Evolutionary conservation across 2,888 invertebrate genomes (phyloP).

Genomic region (Celastrina argiolus): DNA sequence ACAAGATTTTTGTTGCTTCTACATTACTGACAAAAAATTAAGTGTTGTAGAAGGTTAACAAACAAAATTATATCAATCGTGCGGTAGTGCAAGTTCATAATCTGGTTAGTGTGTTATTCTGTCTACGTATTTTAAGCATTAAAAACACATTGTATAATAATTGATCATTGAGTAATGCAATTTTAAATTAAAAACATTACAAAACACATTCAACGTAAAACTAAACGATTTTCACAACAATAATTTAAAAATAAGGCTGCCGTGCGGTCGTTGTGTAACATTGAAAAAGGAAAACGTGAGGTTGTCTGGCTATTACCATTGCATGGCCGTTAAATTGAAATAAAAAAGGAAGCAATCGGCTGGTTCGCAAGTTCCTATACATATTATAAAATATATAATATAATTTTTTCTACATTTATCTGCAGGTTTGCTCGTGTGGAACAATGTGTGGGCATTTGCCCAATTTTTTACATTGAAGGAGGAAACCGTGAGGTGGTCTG

Average conservation of each 20-base stretch:
- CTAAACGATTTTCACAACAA: neutral
- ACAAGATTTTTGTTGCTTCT: too few relatives aligned
- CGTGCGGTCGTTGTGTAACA: neutral
- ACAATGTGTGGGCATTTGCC: too few relatives aligned
- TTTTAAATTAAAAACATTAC: neutral
- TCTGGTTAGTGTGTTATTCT: too few relatives aligned
- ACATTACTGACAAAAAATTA: too few relatives aligned
- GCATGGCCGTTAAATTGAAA: slow-evolving; percentile 16
- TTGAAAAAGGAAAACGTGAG: neutral
- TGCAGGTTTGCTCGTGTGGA: too few relatives aligned
- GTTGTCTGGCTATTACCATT: slow-evolving; percentile 14
- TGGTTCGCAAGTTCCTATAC: neutral
- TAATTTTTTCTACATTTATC: too few relatives aligned
- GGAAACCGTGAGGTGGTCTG: too few relatives aligned
- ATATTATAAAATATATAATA: neutral
- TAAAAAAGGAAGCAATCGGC: slow-evolving; percentile 13
- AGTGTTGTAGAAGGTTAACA: too few relatives aligned
- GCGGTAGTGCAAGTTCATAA: too few relatives aligned
- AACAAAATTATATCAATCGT: too few relatives aligned
- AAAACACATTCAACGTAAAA: neutral
- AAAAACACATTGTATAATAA: neutral
- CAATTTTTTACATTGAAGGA: too few relatives aligned
- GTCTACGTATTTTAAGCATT: too few relatives aligned
- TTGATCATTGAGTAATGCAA: neutral
- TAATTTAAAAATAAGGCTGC: slow-evolving; percentile 12